phyloP scores from a whole-genome alignment of 1,140 invertebrate species.

The Pseudomyrmex flavicornis region DNA sequence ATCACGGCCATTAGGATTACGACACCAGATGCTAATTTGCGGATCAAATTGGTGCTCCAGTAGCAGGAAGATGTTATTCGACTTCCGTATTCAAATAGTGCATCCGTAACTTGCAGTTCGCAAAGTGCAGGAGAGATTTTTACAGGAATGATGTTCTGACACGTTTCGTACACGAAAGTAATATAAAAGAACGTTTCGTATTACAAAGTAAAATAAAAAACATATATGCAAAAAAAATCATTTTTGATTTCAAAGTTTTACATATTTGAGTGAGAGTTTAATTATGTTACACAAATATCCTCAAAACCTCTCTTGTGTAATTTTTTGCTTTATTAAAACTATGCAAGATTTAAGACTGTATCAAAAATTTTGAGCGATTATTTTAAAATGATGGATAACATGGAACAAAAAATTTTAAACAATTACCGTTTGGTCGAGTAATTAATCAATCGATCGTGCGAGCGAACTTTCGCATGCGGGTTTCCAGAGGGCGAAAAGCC shows the following conservation, averaged over 20 bases:
- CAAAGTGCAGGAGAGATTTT: background rate
- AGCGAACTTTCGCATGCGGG: constrained; percentile 4
- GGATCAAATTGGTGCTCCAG: constrained; percentile 31
- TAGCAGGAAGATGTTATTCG: constrained; percentile 1
- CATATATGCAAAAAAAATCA: too few species aligned
- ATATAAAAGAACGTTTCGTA: too few species aligned
- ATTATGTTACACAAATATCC: background rate
- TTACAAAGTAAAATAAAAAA: too few species aligned
- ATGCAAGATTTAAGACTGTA: background rate
- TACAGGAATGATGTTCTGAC: too few species aligned
- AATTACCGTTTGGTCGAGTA: background rate
- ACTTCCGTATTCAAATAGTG: background rate
- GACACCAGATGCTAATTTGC: constrained; percentile 42
- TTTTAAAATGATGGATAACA: background rate
- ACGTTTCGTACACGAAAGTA: background rate
- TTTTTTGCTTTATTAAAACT: background rate
- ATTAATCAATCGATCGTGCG: constrained; percentile 28
- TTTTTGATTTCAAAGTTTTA: too few species aligned
- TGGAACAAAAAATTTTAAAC: constrained; percentile 15
- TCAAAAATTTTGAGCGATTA: background rate
- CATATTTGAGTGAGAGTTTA: too few species aligned
- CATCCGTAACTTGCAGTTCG: background rate
- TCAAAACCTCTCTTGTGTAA: background rate
- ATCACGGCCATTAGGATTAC: constrained; percentile 44
- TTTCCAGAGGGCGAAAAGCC: background rate